Percentiles rank a stretch among this genome's conserved stretches.
Evolutionary conservation across 2,113 vertebrate genomes (phyloP).

Genomic region (Pyrgilauda ruficollis): DNA sequence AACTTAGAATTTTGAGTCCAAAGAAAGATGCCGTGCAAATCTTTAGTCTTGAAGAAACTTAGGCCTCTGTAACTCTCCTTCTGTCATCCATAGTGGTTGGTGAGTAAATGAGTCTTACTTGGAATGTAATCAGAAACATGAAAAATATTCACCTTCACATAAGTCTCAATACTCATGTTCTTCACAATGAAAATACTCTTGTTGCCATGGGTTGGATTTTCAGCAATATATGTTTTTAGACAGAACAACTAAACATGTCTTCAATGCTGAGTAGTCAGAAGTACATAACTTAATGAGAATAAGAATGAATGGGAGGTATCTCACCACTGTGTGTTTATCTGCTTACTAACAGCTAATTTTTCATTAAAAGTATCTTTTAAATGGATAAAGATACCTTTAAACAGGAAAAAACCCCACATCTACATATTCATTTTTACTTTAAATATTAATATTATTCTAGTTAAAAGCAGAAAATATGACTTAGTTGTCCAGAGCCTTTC

Average conservation of each 20-base stretch:
- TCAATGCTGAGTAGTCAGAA: constrained; percentile 20
- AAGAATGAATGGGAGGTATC: constrained; percentile 41
- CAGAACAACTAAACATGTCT: not conserved
- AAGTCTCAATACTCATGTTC: not conserved
- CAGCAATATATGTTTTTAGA: not conserved
- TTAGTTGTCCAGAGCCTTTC: constrained; percentile 28
- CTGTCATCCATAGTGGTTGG: not conserved
- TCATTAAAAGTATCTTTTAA: not conserved
- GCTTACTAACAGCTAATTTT: not conserved
- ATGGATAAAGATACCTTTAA: not conserved
- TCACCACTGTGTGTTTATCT: constrained; percentile 44
- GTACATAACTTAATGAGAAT: constrained; percentile 3
- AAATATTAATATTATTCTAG: constrained; percentile 46
- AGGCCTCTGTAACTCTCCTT: not conserved
- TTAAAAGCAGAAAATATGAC: constrained; percentile 8
- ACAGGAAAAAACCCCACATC: not conserved
- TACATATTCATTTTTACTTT: constrained; percentile 44
- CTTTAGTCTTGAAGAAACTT: not conserved
- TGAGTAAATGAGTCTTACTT: not conserved
- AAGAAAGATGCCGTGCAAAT: not conserved
- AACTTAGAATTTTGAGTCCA: not conserved
- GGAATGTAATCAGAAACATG: not conserved
- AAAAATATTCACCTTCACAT: not conserved
- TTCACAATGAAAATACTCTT: not conserved
- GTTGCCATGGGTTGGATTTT: not conserved